Conservation (phyloP, 1,140 invertebrate species). For the Alviniconcha marisindica region DNA sequence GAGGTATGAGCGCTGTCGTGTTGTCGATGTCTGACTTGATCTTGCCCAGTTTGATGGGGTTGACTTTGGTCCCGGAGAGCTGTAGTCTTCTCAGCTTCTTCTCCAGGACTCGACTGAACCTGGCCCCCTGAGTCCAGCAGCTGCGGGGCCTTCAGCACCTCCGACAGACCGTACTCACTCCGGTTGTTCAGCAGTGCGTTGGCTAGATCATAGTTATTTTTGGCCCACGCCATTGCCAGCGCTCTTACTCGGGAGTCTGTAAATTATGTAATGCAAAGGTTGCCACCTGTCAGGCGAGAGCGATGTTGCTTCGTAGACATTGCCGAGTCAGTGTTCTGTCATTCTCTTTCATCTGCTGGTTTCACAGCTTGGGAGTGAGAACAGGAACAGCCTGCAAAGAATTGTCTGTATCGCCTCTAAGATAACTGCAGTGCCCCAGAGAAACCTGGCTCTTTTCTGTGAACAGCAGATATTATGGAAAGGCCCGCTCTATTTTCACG, state of each 20-base stretch:
- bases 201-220: constrained; percentile 67
- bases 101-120: constrained; percentile 63
- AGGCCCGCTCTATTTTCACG: too few species aligned
- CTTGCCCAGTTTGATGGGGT: constrained; percentile 64
- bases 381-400: too few species aligned
- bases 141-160: constrained; percentile 70
- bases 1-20: constrained; percentile 64
- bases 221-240: constrained; percentile 71
- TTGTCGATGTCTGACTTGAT: constrained; percentile 73
- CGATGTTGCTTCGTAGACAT: too few species aligned
- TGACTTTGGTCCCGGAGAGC: constrained; percentile 64
- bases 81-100: constrained; percentile 70
- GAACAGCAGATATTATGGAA: too few species aligned
- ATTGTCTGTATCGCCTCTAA: too few species aligned
- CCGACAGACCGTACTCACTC: constrained; percentile 68
- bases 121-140: constrained; percentile 70
- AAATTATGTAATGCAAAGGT: too few species aligned
- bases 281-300: too few species aligned
- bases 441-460: too few species aligned
- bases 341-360: too few species aligned
- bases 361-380: too few species aligned
- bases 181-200: constrained; percentile 61
- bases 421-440: too few species aligned
- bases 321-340: too few species aligned
- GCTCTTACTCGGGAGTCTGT: constrained; percentile 70